phyloP scores from a whole-genome alignment of 2,113 vertebrate species.

The Microtus oregoni region DNA sequence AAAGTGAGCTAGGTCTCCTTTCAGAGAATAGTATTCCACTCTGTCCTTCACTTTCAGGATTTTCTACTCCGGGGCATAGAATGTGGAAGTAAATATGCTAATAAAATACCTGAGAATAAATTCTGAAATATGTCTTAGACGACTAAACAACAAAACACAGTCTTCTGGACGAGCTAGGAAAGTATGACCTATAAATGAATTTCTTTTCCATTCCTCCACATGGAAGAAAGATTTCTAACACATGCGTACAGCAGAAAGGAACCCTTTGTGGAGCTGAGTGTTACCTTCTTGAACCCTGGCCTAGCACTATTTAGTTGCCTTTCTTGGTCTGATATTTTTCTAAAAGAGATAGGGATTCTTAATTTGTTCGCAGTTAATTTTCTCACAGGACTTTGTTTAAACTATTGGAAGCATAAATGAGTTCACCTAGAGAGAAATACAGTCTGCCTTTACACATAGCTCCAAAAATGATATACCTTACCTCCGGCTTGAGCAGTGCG shows the following conservation, averaged over 20 bases:
- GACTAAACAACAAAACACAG: not conserved
- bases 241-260: not conserved
- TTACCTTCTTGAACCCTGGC: not conserved
- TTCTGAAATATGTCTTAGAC: not conserved
- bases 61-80: not conserved
- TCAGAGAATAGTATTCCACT: not conserved
- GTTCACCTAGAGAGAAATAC: not conserved
- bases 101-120: not conserved
- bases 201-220: not conserved
- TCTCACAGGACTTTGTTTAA: not conserved
- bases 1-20: not conserved
- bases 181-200: not conserved
- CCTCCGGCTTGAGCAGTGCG: not conserved
- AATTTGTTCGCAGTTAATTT: not conserved
- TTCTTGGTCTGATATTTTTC: not conserved
- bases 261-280: too few relatives aligned
- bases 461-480: not conserved
- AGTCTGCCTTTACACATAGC: not conserved
- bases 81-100: not conserved
- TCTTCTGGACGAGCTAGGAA: not conserved
- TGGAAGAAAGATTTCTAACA: not conserved
- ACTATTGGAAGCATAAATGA: not conserved
- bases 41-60: not conserved
- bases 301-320: not conserved
- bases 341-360: not conserved